These are phyloP conservation scores for Fistularia commersonii DNA, from an alignment of 2,797 vertebrate genomes.

Conservation along the genomic window DNA sequence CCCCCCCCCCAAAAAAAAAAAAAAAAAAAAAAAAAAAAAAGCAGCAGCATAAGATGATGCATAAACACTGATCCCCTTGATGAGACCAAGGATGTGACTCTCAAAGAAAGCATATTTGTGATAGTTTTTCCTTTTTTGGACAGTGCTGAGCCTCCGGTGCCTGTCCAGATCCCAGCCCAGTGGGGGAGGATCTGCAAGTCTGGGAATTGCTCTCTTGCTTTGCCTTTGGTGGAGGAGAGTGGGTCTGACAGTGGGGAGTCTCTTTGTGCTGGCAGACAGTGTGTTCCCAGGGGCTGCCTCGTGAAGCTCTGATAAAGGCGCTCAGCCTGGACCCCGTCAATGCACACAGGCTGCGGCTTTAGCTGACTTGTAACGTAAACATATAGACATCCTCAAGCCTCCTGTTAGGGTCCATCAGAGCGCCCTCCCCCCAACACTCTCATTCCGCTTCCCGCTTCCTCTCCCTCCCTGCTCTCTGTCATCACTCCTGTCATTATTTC, in stretches of 20 bases:
- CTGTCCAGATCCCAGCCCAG: slow-evolving; percentile 52
- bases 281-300: slow-evolving; percentile 72
- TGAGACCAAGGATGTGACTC: slow-evolving; percentile 53
- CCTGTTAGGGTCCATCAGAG: slow-evolving; percentile 66
- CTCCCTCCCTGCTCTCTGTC: slow-evolving; percentile 65
- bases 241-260: slow-evolving; percentile 72
- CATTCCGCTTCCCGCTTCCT: slow-evolving; percentile 44
- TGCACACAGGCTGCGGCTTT: slow-evolving; percentile 57
- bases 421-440: slow-evolving; percentile 42
- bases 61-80: slow-evolving; percentile 26
- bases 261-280: slow-evolving; percentile 60
- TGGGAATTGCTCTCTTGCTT: slow-evolving; percentile 77
- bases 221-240: slow-evolving; percentile 57
- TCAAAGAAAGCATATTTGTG: slow-evolving; percentile 61
- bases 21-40: too few relatives aligned
- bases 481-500: slow-evolving; percentile 82
- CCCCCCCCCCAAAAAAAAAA: too few relatives aligned
- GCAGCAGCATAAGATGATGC: too few relatives aligned
- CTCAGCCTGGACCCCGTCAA: slow-evolving; percentile 72
- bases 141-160: slow-evolving; percentile 46
- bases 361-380: slow-evolving; percentile 75
- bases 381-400: slow-evolving; percentile 73
- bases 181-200: slow-evolving; percentile 62
- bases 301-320: slow-evolving; percentile 69
- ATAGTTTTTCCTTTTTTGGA: slow-evolving; percentile 70